phyloP scores from a whole-genome alignment of 2,113 vertebrate species.

The Lonchura striata region DNA sequence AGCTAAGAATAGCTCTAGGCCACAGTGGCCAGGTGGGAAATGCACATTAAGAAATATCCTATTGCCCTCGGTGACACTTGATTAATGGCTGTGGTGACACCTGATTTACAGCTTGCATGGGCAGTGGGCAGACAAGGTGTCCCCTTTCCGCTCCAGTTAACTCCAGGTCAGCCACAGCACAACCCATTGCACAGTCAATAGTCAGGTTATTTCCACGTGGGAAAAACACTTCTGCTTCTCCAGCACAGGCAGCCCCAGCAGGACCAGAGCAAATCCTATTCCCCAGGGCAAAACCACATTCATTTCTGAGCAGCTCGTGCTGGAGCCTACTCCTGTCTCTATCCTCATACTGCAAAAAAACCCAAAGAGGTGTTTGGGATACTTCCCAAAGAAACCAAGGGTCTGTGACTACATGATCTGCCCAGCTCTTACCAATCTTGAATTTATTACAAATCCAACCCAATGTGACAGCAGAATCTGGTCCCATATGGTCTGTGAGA shows the following conservation, averaged over 20 bases:
- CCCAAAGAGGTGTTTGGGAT: background rate
- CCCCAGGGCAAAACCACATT: background rate
- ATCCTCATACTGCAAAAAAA: background rate
- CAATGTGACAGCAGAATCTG: background rate
- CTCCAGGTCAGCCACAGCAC: background rate
- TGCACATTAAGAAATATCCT: background rate
- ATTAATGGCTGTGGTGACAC: background rate
- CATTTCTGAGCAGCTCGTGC: background rate
- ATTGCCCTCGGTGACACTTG: background rate
- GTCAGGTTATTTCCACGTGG: background rate
- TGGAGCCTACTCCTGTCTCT: background rate
- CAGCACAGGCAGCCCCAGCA: background rate
- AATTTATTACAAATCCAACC: background rate
- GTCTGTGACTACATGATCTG: rapidly evolving
- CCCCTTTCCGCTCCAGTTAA: background rate
- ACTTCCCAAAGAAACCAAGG: background rate
- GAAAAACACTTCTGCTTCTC: background rate
- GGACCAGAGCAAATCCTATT: background rate
- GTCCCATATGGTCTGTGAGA: background rate
- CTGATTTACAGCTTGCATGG: background rate
- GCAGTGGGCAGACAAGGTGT: background rate
- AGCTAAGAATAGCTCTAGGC: background rate
- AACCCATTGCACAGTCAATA: background rate
- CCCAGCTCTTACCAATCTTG: background rate
- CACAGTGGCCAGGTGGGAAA: background rate